Evolutionary conservation across 2,113 vertebrate species (phyloP), one percentile per base, ranked within the genome.

Genomic region (Paralichthys olivaceus): DNA sequence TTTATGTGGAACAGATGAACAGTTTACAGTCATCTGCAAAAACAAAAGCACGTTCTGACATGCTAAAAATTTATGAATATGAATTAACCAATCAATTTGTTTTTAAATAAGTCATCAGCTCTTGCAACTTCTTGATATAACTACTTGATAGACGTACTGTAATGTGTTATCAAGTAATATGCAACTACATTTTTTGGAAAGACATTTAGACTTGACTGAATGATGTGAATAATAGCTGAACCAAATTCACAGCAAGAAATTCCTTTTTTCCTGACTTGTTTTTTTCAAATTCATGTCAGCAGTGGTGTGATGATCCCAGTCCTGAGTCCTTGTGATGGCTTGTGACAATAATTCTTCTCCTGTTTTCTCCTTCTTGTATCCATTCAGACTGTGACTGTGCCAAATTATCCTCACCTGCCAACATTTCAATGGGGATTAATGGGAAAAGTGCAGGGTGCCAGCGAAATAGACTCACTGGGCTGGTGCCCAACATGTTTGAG

Each of bases 371-470:
- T 63, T 77, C 68, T 81, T 86, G 75, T 86, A 86, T 68, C 70
- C 53, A 72, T 88, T 84, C 75, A 77, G 58, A 53, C 69, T 13
- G 23, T 45, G 66, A 83, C 78, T 79, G 66, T 81, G 81, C 69
- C 69, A 87, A 84, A 84, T 87, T 84, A 86, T 84, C 74, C 83
- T 79, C 83, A 89, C 81, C 78, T 90, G 80, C 81, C 86, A 89
- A 83, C 23, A 81, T 75, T 79, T 87, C 71, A 84, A 84, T 80
- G 56, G 69, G 80, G 82, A 89, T 90, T 82, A 85, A 87, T 88
- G 77, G 72, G 77, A 87, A 79, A 61, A 72, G 77, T 53, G 71
- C 43, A 2, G 32, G 22, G 58, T 77, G 79, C 72, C 79, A 85
- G 73, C 40, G 66, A 83, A 84, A 83, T 57, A 72, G 69, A 80